These are phyloP conservation scores for Hypercompe scribonia DNA, from an alignment of 2,888 invertebrate species.

Conservation along the genomic window DNA sequence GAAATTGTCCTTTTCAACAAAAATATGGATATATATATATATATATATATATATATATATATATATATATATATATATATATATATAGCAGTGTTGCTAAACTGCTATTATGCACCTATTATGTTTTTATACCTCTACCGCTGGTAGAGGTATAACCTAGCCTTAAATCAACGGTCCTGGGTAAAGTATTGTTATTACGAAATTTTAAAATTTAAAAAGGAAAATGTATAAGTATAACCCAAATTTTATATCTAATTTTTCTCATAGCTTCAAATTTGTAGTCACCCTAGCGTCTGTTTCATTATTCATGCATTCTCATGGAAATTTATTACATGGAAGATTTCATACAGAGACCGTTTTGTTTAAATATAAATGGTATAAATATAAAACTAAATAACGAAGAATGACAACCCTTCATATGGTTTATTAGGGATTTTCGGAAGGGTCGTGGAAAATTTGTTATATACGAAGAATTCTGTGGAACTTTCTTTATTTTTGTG, in stretches of 20 bases:
- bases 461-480: neutral
- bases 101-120: no score
- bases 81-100: no score
- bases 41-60: no score
- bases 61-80: no score
- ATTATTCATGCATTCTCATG: conserved; percentile 50
- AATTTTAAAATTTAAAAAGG: no score
- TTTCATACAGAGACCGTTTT: conserved; percentile 28
- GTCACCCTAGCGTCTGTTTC: conserved; percentile 34
- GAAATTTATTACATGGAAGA: conserved; percentile 41
- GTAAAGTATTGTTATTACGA: neutral
- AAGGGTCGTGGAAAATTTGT: neutral
- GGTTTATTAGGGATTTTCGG: neutral
- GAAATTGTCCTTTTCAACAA: no score
- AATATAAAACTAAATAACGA: conserved; percentile 24
- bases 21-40: no score
- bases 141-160: neutral
- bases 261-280: neutral
- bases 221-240: no score
- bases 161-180: neutral
- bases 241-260: neutral
- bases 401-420: conserved; percentile 8
- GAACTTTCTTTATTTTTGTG: neutral
- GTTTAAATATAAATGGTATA: conserved; percentile 22
- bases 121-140: neutral